Base-by-base conservation (phyloP, 2,797 vertebrate species). In the Falco naumanni region DNA sequence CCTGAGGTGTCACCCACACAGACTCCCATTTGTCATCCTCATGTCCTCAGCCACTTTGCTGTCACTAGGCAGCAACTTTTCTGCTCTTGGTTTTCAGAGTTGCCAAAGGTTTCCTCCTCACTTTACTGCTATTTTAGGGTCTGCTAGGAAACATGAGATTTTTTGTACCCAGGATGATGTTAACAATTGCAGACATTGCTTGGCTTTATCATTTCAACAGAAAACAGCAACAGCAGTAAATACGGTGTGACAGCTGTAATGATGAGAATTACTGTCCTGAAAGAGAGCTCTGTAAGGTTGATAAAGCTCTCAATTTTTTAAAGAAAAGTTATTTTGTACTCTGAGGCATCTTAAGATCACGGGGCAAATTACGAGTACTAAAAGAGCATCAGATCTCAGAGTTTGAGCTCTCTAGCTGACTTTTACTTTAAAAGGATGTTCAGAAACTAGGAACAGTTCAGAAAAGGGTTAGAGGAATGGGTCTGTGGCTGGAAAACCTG, bases 141-240 rank as follows among this genome's bases (percentile, higher is more conserved):
- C 80, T 85, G 45, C 53, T 31, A 84, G 57, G 56, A 90, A 88
- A 61, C 9, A 13, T 15, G 59, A 87, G 71, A 79, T 1, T 1
- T 88, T 90, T 81, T 31, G 6, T 77, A 68, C 15, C 8, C 54
- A 64, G 37, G n/a, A 89, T 69, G 75, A 90, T 43, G 43, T 65
- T 89, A 96, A 94, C 50, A 91, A 65, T 61, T 65, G 71, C 2
- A 11, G 76, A 66, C 65, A 57, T 68, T 77, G 26, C 70, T 93
- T 93, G 43, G 29, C 75, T 94, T 92, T 75, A 34, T 84, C 65
- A 77, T 84, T 90, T 93, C 80, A 84, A 83, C 53, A 85, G 89
- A 92, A 91, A 95, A 37, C 24, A 90, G 66, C 21, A 64, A 91
- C 85, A 87, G 77, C 85, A 80, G 64, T 92, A 95, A 95, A 95